Conservation (phyloP, 2,113 vertebrate species). For the Salminus brasiliensis region DNA sequence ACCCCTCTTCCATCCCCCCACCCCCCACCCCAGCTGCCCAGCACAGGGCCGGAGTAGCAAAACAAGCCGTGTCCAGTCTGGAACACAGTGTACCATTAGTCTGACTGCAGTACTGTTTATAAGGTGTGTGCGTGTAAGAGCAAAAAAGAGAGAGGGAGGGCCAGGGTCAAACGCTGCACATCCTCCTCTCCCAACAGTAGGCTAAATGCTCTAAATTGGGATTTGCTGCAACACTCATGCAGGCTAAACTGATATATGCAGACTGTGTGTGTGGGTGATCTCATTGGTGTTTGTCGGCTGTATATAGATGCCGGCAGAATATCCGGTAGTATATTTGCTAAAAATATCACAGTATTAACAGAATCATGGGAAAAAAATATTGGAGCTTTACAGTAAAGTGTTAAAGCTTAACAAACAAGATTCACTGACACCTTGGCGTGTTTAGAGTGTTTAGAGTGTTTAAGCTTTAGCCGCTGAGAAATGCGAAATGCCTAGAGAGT, state of each 20-base stretch:
- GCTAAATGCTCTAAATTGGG: slow-evolving; percentile 6
- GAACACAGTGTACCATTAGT: slow-evolving; percentile 20
- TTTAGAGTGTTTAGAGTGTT: slow-evolving; percentile 7
- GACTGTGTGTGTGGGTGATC: not conserved
- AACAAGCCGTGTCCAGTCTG: not conserved
- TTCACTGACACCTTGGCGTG: too few species aligned
- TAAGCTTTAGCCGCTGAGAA: slow-evolving; percentile 4
- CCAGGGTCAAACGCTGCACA: not conserved
- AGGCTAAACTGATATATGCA: not conserved
- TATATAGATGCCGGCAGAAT: not conserved
- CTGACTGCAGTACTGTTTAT: not conserved
- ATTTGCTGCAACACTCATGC: not conserved
- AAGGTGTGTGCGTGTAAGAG: slow-evolving; percentile 23
- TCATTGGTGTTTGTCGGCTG: not conserved
- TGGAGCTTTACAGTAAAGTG: not conserved
- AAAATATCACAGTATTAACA: not conserved
- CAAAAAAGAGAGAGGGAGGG: not conserved
- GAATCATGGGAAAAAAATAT: not conserved
- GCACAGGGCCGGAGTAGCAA: not conserved
- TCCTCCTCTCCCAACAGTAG: not conserved
- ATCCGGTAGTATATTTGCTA: not conserved
- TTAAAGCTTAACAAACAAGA: not conserved
- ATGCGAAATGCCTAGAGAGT: not conserved
- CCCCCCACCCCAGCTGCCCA: slow-evolving; percentile 5
- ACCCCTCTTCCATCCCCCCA: not conserved